Evolutionary conservation across 2,113 vertebrate species (phyloP).

Genomic region (Nipponia nippon): DNA sequence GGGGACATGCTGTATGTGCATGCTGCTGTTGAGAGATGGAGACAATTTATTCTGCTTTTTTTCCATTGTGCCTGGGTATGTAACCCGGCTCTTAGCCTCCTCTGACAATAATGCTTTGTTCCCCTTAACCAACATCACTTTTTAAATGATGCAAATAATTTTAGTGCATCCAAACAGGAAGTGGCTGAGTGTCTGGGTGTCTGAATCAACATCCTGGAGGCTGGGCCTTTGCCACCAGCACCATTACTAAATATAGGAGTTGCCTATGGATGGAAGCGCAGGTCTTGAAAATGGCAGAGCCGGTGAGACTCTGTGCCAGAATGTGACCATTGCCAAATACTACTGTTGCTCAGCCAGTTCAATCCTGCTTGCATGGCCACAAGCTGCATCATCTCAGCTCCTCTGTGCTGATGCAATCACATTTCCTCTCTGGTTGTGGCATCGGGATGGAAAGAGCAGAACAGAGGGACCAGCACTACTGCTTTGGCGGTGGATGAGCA

Average conservation of each 20-base stretch:
- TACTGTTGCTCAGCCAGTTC: not conserved
- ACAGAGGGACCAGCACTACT: not conserved
- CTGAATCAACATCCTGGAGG: slow-evolving; percentile 64
- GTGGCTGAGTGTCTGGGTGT: slow-evolving; percentile 53
- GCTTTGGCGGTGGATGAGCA: not conserved
- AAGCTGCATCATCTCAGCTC: not conserved
- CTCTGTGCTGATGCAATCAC: not conserved
- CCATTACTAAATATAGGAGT: slow-evolving; percentile 9
- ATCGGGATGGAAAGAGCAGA: not conserved
- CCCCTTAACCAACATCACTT: slow-evolving; percentile 8
- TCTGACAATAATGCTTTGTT: slow-evolving; percentile 9
- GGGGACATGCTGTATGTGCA: not conserved
- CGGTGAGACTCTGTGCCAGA: not conserved
- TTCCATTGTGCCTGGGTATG: not conserved
- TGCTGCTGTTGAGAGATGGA: not conserved
- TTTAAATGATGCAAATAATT: slow-evolving; percentile 47
- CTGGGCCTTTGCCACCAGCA: not conserved
- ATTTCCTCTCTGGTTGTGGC: not conserved
- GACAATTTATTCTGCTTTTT: not conserved
- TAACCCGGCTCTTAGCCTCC: not conserved
- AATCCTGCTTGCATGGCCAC: not conserved
- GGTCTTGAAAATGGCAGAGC: not conserved
- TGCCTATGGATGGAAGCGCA: not conserved
- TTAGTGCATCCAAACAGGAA: slow-evolving; percentile 65
- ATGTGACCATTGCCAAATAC: not conserved